These are phyloP conservation scores for Anser brachyrhynchus DNA, from an alignment of 2,113 vertebrate genomes.

Conservation along the genomic window DNA sequence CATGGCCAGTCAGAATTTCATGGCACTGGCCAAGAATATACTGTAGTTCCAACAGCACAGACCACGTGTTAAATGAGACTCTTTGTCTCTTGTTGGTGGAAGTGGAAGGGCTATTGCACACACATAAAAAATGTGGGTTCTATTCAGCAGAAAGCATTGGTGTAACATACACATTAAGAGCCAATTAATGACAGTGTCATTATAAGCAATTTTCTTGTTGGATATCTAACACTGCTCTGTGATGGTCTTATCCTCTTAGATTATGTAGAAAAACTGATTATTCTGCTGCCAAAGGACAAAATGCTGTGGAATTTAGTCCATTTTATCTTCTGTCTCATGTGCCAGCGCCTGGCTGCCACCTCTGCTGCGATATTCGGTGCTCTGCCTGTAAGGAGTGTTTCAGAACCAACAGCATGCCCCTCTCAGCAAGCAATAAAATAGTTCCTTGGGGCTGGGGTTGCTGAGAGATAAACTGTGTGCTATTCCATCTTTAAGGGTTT, in stretches of 20 bases:
- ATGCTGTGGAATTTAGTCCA: not conserved
- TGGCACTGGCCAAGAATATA: not conserved
- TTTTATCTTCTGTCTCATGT: not conserved
- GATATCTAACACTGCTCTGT: not conserved
- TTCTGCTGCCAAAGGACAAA: slow-evolving; percentile 21
- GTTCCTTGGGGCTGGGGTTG: not conserved
- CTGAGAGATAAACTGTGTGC: not conserved
- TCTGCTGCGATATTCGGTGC: not conserved
- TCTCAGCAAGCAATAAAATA: not conserved
- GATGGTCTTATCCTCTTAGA: not conserved
- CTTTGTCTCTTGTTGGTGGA: rapidly evolving
- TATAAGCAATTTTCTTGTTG: not conserved
- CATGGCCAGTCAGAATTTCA: not conserved
- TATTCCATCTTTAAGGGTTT: not conserved
- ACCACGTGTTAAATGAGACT: not conserved
- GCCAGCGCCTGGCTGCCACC: not conserved
- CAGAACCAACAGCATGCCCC: not conserved
- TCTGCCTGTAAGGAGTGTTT: not conserved
- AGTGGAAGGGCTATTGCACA: not conserved
- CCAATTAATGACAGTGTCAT: not conserved
- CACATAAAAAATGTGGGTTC: not conserved
- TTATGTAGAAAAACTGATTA: not conserved
- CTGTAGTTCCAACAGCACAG: not conserved
- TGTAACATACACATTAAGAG: not conserved
- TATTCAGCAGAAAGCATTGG: not conserved